Base-by-base conservation (phyloP, 2,888 invertebrate species). In the Trachelus stipa region DNA sequence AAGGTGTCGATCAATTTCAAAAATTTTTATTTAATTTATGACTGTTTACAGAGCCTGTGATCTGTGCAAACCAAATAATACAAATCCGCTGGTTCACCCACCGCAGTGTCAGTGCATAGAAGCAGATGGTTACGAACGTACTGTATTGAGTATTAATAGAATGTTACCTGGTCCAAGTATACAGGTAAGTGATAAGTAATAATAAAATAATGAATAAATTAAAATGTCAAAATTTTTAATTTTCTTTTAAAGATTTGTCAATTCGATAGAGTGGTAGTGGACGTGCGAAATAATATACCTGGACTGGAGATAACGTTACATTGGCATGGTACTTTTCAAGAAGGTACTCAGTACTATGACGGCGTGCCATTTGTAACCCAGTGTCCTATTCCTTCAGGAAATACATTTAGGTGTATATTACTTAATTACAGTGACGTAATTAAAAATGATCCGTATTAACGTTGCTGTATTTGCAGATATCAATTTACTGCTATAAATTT, bases 271-370 rank as follows among this genome's bases (percentile, higher is more conserved):
- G 95, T 97, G 11, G 95, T 97, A 33, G 94, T 97, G 73, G 97
- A 97, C 87, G 96, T 97, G 6, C 95, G 95, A 88, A 97, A 97
- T 91, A 95, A 95, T 85, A 94, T 97, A 94, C 96, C 96, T 89
- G 96, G 96, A 81, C 95, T 96, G 94, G 97, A 96, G 89, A 95
- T 96, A 23, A 96, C 96, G 77, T 94, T 98, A 81, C 98, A 98
- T 91, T 97, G 97, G 97, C 97, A 97, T 90, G 98, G 98, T 83
- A 94, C 97, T 87, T 95, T 94, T 93, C 96, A 97, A 90, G 93
- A 95, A 86, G 96, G 95, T 77, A 94, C 96, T 4, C 96, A 96
- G 88, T 96, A 96, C 92, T 96, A 96, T 89, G 97, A 97, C 87
- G 97, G 97, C 83, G 97, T 97, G 73, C 96, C 97, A 34, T 96